Evolutionary conservation across 1,140 invertebrate genomes (phyloP), one percentile per base, ranked within the genome.

Genomic region (Goniozus legneri): DNA sequence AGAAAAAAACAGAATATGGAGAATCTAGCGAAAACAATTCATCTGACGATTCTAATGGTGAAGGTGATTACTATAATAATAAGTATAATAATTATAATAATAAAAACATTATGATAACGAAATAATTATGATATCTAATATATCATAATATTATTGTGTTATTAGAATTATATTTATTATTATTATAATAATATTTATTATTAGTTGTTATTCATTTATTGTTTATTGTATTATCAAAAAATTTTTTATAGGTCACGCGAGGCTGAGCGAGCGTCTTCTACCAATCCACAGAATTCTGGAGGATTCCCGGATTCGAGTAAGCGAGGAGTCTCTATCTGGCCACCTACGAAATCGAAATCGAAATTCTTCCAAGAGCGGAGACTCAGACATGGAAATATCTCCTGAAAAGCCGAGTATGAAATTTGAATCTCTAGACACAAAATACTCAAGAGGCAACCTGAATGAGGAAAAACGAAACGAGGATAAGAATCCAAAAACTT

Each of bases 281-380:
- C 73, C 73, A 22, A 71, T 76, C 33, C 69, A 68, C 20, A 62
- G 67, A 27, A 63, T 75, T 14, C 48, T 75, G 10, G 67, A 72
- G 35, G 71, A 75, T 16, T 75, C 73, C 3, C 56, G 65, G 22
- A 48, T 68, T 0, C 50, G 68, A 10, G 62, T 73, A 0, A 73
- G 72, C 51, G 65, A 71, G 20, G 71, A 76, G 35, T 73, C 71
- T 0, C 10, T 27, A 10, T 27, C 24, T 4, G 10, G 24, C 10
- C 24, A 27, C 10, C 24, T 27, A n/a, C 24, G 4, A 24, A 52
- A 20, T 18, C 13, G 18, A 45, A 54, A 3, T 2, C 44, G 10
- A 42, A 39, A 13, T 27, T 27, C 24, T 27, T 10, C 24, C 4
- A 10, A 22, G 59, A 54, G 14, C 55, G 36, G 16, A 51, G 47